These are phyloP conservation scores for human DNA, from an alignment of 2,113 vertebrate species.

Conservation along the genomic window GRCh38 chr1:191567501-191568000, in stretches of 20 bases:
- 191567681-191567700: not conserved
- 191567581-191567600: not conserved
- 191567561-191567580: not conserved
- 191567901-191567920: not conserved
- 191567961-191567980: not conserved
- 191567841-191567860: not conserved
- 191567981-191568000: not conserved
- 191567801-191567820: not conserved
- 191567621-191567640: not conserved
- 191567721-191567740: too few relatives aligned
- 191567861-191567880: fast-evolving
- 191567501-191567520: not conserved
- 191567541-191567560: not conserved
- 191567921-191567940: fast-evolving
- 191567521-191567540: not conserved
- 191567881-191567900: not conserved
- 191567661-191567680: not conserved
- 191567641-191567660: not conserved
- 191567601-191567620: not conserved
- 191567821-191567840: not conserved
- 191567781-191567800: too few relatives aligned
- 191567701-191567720: not conserved
- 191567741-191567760: fast-evolving
- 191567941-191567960: not conserved
- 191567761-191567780: fast-evolving